A percentile compares a stretch with the other conserved stretches of the same genome.
Evolutionary conservation across 2,888 invertebrate genomes (phyloP).

Genomic region (Argynnis bischoffii): DNA sequence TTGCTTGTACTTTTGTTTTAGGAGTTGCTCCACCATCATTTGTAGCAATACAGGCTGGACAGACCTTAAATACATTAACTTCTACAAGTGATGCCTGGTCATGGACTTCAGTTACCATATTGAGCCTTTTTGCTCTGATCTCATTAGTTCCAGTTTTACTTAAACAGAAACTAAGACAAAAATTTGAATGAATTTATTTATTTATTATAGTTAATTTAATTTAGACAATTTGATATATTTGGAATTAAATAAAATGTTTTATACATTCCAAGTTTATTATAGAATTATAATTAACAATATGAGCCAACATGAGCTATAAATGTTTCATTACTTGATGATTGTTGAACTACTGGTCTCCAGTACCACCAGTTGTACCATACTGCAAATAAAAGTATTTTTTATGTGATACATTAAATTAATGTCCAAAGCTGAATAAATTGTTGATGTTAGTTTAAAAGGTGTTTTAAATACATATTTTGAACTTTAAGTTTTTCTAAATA

Average conservation of each 20-base stretch:
- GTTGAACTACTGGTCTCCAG: conserved; percentile 86
- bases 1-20: conserved; percentile 51
- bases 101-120: conserved; percentile 90
- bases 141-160: conserved; percentile 94
- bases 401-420: too few relatives aligned
- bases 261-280: conserved; percentile 61
- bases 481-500: too few relatives aligned
- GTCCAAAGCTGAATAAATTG: too few relatives aligned
- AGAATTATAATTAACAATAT: conserved; percentile 81
- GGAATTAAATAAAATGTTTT: conserved; percentile 55
- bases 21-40: conserved; percentile 98
- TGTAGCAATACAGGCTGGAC: conserved; percentile 98
- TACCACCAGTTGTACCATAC: conserved; percentile 94
- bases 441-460: too few relatives aligned
- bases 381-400: conserved; percentile 67
- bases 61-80: conserved; percentile 95
- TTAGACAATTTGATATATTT: conserved; percentile 46
- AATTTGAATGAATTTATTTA: conserved; percentile 84
- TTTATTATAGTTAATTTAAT: conserved; percentile 60
- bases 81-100: conserved; percentile 94
- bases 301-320: conserved; percentile 87
- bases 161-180: conserved; percentile 89
- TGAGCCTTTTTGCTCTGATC: conserved; percentile 90
- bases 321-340: conserved; percentile 81
- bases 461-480: too few relatives aligned